Conservation (phyloP, 2,888 invertebrate species). For the Bellardia pandia region DNA sequence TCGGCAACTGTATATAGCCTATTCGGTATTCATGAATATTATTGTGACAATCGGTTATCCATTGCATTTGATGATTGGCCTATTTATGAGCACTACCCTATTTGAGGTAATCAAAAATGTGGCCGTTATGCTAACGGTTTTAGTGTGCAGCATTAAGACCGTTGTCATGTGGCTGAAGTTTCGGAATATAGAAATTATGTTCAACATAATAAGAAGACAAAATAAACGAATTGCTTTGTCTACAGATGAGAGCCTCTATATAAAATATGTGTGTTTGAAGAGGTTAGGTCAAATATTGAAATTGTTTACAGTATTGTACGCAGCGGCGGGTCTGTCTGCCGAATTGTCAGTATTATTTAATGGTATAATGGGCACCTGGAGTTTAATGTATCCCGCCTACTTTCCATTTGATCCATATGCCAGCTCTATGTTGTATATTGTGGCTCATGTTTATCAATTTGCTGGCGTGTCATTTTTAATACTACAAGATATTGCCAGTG, state of each 20-base stretch:
- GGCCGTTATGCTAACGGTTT: constrained; percentile 61
- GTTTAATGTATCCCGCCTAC: constrained; percentile 62
- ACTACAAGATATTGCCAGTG: constrained; percentile 62
- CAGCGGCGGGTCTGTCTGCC: background rate
- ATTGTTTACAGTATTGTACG: constrained; percentile 24
- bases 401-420: no score
- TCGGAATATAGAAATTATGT: constrained; percentile 58
- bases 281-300: constrained; percentile 17
- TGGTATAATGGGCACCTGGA: constrained; percentile 58
- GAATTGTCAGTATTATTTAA: constrained; percentile 2
- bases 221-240: constrained; percentile 36
- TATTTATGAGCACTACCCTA: constrained; percentile 52
- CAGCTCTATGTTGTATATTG: no score
- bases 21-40: constrained; percentile 63
- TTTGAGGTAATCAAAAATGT: constrained; percentile 70
- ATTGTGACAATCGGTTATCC: constrained; percentile 70
- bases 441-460: background rate
- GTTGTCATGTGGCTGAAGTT: constrained; percentile 68
- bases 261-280: constrained; percentile 24
- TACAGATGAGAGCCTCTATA: constrained; percentile 50
- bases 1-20: constrained; percentile 51
- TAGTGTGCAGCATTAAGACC: constrained; percentile 65
- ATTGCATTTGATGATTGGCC: constrained; percentile 71
- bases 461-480: constrained; percentile 60
- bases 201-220: constrained; percentile 57